Evolutionary conservation across 1,140 invertebrate genomes (phyloP).

Genomic region (Phenacoccus solenopsis): DNA sequence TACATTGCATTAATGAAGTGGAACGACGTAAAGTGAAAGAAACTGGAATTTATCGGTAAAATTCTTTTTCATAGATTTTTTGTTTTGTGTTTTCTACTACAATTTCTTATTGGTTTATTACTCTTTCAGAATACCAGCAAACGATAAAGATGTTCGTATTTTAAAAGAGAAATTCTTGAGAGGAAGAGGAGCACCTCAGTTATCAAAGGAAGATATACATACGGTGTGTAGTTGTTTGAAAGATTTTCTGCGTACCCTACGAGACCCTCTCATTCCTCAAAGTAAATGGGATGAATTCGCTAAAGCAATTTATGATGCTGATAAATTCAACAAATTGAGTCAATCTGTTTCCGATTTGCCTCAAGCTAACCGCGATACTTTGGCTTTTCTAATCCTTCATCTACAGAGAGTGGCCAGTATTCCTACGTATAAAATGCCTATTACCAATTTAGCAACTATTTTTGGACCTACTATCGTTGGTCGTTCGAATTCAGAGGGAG

Average conservation of each 20-base stretch:
- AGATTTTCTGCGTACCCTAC: constrained; percentile 65
- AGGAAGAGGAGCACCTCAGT: constrained; percentile 45
- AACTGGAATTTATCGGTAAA: constrained; percentile 75
- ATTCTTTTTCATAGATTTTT: no score
- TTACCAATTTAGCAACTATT: constrained; percentile 62
- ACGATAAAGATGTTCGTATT: constrained; percentile 67
- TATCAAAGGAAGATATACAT: constrained; percentile 59
- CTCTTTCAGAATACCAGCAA: constrained; percentile 59
- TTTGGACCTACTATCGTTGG: constrained; percentile 78
- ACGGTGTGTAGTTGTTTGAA: constrained; percentile 74
- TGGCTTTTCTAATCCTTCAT: constrained; percentile 74
- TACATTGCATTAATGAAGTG: constrained; percentile 90
- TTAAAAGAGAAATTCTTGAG: constrained; percentile 71
- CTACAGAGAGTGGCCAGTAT: constrained; percentile 62
- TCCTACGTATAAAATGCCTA: constrained; percentile 63
- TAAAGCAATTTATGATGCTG: constrained; percentile 39
- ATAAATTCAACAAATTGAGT: constrained; percentile 35
- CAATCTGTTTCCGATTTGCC: constrained; percentile 62
- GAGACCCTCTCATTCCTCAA: constrained; percentile 69
- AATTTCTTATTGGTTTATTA: no score
- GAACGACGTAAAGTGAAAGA: constrained; percentile 71
- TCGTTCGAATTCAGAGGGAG: constrained; percentile 48
- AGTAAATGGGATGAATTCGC: constrained; percentile 59
- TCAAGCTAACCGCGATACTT: constrained; percentile 70
- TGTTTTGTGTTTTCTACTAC: no score